Base-by-base conservation (phyloP, 2,888 invertebrate species). In the Dusona sp. region DNA sequence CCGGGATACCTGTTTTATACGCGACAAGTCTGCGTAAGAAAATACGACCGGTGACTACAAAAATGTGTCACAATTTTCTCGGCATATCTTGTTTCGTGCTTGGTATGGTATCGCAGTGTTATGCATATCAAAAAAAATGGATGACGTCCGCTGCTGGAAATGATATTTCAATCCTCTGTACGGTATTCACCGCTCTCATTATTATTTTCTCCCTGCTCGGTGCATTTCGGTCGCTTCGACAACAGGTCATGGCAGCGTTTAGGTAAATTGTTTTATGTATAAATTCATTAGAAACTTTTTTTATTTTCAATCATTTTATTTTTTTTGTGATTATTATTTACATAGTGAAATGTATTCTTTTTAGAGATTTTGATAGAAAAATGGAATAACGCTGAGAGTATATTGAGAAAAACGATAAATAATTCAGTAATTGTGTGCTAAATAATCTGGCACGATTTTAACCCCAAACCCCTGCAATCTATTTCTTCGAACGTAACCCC, bases 11-110 rank as follows among this genome's bases (percentile, higher is more conserved):
- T 11, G 95, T 95, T 0, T 92, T 96, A 33, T 95, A 95, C 91
- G 95, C 96, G 0, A 91, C 94, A 19, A 95, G 95, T 90, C 94
- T 96, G 3, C 94, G 95, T 0, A 90, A 95, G 65, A 90, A 94
- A 89, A 91, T 95, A 84, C 95, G 94, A 83, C 95, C 95, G 51
- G 95, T 95, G 25, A 94, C 95, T 1, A 89, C 95, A 29, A 96
- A 95, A 89, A 95, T 95, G 13, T 85, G 95, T 16, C 96, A 96
- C 91, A 93, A 95, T 83, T 93, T 95, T n/a, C 93, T 96, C 2
- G 96, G 96, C 13, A 92, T 95, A 16, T 92, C 94, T 70, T 95
- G 95, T 2, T 92, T 95, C 51, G 91, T 94, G 13, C 94, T 96
- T 92, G 96, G 96, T 0, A 95, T 96, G 88, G 92, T 95, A 0